Evolutionary conservation across 2,797 vertebrate genomes (phyloP).

Genomic region (Chelmon rostratus): DNA sequence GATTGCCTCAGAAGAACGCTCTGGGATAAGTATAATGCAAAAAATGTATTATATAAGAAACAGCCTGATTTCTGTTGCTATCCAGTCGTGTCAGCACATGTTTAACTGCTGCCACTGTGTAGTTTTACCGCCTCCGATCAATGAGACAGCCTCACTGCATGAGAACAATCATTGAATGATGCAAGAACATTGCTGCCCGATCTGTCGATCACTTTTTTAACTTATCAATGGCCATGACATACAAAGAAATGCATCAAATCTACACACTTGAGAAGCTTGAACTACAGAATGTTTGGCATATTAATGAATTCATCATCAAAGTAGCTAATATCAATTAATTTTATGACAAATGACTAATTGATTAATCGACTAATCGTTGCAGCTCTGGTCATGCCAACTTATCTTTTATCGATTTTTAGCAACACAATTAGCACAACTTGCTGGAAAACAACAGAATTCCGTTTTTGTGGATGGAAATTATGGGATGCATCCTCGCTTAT

Average conservation of each 20-base stretch:
- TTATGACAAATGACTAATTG: background rate
- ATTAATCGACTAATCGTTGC: background rate
- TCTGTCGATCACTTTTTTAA: background rate
- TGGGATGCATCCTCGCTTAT: background rate
- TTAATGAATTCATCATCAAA: background rate
- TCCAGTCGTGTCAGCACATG: slow-evolving; percentile 4
- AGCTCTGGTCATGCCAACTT: background rate
- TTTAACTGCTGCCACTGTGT: background rate
- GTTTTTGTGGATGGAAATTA: background rate
- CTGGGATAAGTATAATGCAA: slow-evolving; percentile 19
- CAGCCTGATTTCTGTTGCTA: slow-evolving; percentile 16
- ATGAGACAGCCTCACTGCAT: background rate
- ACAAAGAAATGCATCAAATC: background rate
- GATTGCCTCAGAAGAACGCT: slow-evolving; percentile 25
- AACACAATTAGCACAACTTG: background rate
- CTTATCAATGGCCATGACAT: background rate
- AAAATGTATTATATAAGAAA: slow-evolving; percentile 9
- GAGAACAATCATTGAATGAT: background rate
- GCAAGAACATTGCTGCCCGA: background rate
- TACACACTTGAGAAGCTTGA: background rate
- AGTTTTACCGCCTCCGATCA: slow-evolving; percentile 14
- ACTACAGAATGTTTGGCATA: background rate
- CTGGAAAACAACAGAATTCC: background rate
- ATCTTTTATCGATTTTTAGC: background rate
- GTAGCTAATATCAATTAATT: background rate